phyloP scores from a whole-genome alignment of 2,113 vertebrate genomes.

The Ctenomys sociabilis region DNA sequence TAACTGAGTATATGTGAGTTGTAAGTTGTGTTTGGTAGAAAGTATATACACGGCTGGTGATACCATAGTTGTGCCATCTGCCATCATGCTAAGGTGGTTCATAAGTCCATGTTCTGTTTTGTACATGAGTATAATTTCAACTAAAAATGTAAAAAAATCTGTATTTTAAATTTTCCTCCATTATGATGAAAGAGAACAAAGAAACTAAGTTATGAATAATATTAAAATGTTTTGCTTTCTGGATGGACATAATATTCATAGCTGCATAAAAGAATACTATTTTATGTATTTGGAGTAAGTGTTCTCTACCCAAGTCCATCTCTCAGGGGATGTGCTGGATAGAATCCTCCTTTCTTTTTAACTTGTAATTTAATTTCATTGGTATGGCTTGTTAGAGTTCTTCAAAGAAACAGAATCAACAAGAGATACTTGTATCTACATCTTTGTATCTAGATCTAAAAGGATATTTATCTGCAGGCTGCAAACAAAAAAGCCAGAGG shows the following conservation, averaged over 20 bases:
- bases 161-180: neutral
- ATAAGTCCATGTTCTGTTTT: neutral
- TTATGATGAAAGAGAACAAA: neutral
- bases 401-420: neutral
- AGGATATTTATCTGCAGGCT: neutral
- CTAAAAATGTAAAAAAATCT: neutral
- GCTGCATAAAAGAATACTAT: neutral
- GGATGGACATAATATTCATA: neutral
- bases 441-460: neutral
- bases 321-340: neutral
- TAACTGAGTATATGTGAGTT: neutral
- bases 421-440: neutral
- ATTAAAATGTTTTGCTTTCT: neutral
- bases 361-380: neutral
- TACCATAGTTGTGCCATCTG: neutral
- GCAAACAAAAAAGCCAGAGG: neutral
- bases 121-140: neutral
- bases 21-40: neutral
- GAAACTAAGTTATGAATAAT: neutral
- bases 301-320: neutral
- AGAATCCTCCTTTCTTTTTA: neutral
- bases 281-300: neutral
- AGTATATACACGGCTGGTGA: neutral
- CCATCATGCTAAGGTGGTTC: neutral
- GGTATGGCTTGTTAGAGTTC: neutral